Percentiles rank a stretch among this genome's conserved stretches.
These are phyloP conservation scores for Rousettus madagascariensis DNA, from an alignment of 2,797 vertebrate genomes.

Conservation along the genomic window DNA sequence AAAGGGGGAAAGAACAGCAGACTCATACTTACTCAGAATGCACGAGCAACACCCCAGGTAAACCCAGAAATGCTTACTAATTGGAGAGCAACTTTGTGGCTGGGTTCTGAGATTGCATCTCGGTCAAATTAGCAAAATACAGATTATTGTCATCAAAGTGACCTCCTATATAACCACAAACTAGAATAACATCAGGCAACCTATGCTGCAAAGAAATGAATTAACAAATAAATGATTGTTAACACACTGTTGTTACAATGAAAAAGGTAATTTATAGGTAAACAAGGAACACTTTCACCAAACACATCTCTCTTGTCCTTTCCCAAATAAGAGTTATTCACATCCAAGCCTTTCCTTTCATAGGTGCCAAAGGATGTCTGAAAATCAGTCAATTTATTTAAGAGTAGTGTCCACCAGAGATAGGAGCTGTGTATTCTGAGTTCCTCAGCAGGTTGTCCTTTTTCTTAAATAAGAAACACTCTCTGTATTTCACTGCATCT, in stretches of 20 bases:
- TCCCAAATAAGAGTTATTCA: background rate
- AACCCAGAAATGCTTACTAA: background rate
- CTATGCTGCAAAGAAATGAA: background rate
- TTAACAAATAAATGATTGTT: background rate
- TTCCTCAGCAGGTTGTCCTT: background rate
- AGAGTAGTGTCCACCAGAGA: background rate
- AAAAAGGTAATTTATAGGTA: background rate
- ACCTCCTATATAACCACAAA: background rate
- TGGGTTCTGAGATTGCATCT: background rate
- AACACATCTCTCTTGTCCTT: background rate
- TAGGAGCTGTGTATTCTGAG: background rate
- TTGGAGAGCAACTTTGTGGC: background rate
- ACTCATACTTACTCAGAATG: background rate
- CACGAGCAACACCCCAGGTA: background rate
- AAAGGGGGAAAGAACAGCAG: background rate
- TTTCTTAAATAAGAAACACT: background rate
- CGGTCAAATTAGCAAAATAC: background rate
- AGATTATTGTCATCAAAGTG: background rate
- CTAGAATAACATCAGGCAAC: background rate
- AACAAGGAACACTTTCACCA: background rate
- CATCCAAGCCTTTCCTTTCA: background rate
- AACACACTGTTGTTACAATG: background rate
- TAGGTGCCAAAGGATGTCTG: background rate
- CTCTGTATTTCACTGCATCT: background rate
- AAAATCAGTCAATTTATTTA: constrained; percentile 14